These are phyloP conservation scores for Capitella teleta DNA, from an alignment of 1,140 invertebrate genomes.

Conservation along the genomic window DNA sequence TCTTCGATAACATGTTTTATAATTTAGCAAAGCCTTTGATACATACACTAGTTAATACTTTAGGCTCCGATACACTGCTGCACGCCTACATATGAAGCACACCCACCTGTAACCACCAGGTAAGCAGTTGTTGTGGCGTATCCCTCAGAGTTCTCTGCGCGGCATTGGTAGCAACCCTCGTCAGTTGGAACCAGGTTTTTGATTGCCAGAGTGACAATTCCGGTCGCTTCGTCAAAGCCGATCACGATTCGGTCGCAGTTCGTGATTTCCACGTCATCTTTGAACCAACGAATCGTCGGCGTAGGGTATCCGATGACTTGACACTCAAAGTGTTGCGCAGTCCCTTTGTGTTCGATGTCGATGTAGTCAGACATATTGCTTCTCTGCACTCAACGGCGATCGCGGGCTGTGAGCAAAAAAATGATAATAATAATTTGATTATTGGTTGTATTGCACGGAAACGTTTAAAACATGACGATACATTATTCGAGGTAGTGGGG, in stretches of 20 bases:
- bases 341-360: constrained; percentile 27
- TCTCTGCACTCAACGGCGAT: background rate
- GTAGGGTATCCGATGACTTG: constrained; percentile 30
- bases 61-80: too few relatives aligned
- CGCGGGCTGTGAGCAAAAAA: background rate
- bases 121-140: constrained; percentile 31
- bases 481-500: background rate
- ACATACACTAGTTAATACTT: too few relatives aligned
- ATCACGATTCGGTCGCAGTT: constrained; percentile 25
- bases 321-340: constrained; percentile 32
- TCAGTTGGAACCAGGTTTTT: constrained; percentile 23
- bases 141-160: constrained; percentile 34
- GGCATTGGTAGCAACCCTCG: constrained; percentile 26
- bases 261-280: constrained; percentile 33
- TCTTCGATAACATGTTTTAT: too few relatives aligned
- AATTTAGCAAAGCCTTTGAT: too few relatives aligned
- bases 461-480: background rate
- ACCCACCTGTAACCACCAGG: constrained; percentile 28
- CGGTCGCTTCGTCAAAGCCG: constrained; percentile 19
- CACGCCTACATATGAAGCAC: too few relatives aligned
- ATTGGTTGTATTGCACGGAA: background rate
- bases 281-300: constrained; percentile 18
- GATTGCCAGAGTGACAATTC: constrained; percentile 29
- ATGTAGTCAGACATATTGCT: constrained; percentile 10
- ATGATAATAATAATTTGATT: background rate